These are phyloP conservation scores for Gorsachius magnificus DNA, from an alignment of 2,797 vertebrate genomes.

Conservation along the genomic window DNA sequence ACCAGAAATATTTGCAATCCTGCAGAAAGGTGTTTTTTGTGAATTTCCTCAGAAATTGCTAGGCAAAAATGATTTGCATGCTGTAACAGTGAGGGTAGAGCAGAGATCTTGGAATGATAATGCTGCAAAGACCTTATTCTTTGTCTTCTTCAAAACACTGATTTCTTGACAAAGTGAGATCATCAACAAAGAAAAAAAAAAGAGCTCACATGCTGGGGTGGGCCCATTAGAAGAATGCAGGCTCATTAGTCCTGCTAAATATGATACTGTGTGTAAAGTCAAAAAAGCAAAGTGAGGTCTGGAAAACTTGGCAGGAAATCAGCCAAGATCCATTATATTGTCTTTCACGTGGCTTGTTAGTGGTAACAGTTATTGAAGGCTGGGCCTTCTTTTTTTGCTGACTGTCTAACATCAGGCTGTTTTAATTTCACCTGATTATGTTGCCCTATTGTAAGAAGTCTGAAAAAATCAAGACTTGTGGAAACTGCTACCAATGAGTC, in stretches of 20 bases:
- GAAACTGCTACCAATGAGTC: neutral
- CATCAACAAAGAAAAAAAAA: neutral
- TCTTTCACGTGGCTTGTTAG: constrained; percentile 31
- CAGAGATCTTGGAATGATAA: neutral
- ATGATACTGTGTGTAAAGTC: neutral
- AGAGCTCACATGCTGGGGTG: neutral
- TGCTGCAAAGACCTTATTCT: neutral
- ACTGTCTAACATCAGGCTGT: neutral
- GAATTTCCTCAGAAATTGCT: neutral
- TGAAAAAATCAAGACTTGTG: constrained; percentile 29
- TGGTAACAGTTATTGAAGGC: constrained; percentile 47
- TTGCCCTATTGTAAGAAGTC: neutral
- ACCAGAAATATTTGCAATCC: neutral
- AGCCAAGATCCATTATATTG: constrained; percentile 42
- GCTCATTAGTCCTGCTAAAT: constrained; percentile 61
- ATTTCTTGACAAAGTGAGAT: constrained; percentile 23
- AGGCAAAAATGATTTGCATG: neutral
- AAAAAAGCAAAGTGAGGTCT: constrained; percentile 53
- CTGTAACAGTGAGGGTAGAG: neutral
- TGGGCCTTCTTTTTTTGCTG: neutral
- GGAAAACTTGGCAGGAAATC: constrained; percentile 50
- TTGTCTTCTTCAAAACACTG: neutral
- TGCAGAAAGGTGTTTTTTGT: neutral
- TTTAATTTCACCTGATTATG: constrained; percentile 21
- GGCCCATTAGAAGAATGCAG: constrained; percentile 42